These are phyloP conservation scores for Enteromius trimaculatus DNA, from an alignment of 2,797 vertebrate genomes.

Conservation along the genomic window DNA sequence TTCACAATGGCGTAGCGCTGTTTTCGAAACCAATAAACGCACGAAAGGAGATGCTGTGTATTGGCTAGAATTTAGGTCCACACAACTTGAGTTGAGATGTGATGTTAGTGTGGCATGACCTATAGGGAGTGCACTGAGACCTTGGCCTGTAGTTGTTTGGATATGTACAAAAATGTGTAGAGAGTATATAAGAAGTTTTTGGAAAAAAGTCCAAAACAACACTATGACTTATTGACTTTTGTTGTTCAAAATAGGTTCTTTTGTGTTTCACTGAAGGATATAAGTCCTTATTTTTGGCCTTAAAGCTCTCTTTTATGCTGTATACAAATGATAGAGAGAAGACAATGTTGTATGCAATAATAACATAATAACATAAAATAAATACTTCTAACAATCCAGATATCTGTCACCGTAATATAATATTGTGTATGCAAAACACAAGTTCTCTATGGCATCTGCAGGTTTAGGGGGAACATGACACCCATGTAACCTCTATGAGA, in stretches of 20 bases:
- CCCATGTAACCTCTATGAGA: slow-evolving; percentile 4
- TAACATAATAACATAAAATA: not conserved
- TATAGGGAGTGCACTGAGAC: not conserved
- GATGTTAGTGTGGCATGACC: not conserved
- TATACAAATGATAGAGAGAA: not conserved
- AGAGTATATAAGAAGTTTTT: not conserved
- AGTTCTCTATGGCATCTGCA: not conserved
- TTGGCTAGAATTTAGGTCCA: slow-evolving; percentile 19
- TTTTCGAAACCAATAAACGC: slow-evolving; percentile 40
- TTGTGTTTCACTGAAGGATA: not conserved
- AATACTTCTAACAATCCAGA: not conserved
- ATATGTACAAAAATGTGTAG: not conserved
- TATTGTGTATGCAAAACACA: not conserved
- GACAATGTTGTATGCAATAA: not conserved
- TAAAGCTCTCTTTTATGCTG: not conserved
- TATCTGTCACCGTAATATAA: not conserved
- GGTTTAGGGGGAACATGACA: slow-evolving; percentile 3
- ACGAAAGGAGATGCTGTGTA: slow-evolving; percentile 10
- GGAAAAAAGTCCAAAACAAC: not conserved
- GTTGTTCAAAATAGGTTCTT: not conserved
- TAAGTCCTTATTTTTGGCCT: not conserved
- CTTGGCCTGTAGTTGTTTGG: not conserved
- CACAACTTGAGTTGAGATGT: slow-evolving; percentile 16
- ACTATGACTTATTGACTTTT: not conserved
- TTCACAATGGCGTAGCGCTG: slow-evolving; percentile 26